Base-by-base conservation (phyloP, 1,140 invertebrate genomes). In the Bombus pyrosoma region DNA sequence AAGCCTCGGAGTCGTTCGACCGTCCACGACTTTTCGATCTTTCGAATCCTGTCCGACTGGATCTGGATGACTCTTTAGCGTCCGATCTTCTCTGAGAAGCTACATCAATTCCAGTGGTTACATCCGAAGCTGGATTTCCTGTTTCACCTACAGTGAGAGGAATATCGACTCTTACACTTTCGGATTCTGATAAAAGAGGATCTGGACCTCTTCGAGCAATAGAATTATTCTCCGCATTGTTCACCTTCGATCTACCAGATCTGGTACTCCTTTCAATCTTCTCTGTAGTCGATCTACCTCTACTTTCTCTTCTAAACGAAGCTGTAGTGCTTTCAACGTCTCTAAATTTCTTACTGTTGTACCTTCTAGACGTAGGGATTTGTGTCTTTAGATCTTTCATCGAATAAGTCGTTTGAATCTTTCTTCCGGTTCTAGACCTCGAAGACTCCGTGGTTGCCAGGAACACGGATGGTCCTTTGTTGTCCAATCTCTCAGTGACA, bases 381-480 rank as follows among this genome's bases (percentile, higher is more conserved):
- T 90, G 87, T 5, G 77, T 85, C 81, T 79, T 90, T 12, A 89
- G 68, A 71, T 94, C 91, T n/a, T 85, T 87, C 18, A 87, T 71
- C 1, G 90, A 85, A 18, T 87, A 76, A 3, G 88, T 90, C 0
- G 81, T 86, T 43, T 93, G 91, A 64, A 93, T 92, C 81, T 94
- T 94, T 47, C 94, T 88, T 15, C 93, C 93, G 0, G 91, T 92
- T 89, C 92, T 91, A 1, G 89, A 92, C 53, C 91, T 91, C 1
- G 87, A 81, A 0, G 73, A 41, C 28, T 92, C 90, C 0, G 90
- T 86, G 22, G 81, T 80, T 0, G 80, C 85, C 0, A 89, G 83
- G 75, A 90, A 91, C 15, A 89, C 82, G 0, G 91, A 87, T 0
- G 91, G 85, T 0, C 89, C 88, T 13, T 74, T 89, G 34, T 68